Evolutionary conservation across 2,113 vertebrate species (phyloP).

Genomic region (Corynorhinus townsendii): DNA sequence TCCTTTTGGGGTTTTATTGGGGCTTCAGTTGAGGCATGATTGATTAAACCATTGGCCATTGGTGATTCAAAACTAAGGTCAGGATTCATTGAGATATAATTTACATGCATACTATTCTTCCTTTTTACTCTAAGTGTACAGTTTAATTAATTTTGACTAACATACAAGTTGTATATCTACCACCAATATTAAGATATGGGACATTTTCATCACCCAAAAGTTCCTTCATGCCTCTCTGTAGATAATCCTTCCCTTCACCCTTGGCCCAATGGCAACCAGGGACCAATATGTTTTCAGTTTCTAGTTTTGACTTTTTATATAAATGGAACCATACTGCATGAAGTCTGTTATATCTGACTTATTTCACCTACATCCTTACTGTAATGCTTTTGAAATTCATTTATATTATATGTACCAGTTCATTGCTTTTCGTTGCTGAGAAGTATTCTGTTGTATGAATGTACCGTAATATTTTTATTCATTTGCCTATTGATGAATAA

Average conservation of each 20-base stretch:
- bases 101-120: neutral
- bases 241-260: neutral
- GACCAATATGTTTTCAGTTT: neutral
- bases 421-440: neutral
- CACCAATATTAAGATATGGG: neutral
- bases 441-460: neutral
- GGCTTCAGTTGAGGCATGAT: neutral
- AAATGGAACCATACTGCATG: neutral
- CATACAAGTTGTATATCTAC: neutral
- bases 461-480: neutral
- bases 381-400: slow-evolving; percentile 9
- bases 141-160: neutral
- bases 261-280: neutral
- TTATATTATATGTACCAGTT: neutral
- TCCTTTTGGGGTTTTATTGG: neutral
- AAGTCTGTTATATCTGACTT: neutral
- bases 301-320: neutral
- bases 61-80: neutral
- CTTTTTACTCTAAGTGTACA: neutral
- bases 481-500: neutral
- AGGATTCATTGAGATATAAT: neutral
- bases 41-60: neutral
- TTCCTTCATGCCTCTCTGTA: neutral
- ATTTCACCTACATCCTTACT: neutral
- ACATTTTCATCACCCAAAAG: neutral